Conservation (phyloP, 1,140 invertebrate species). For the Drosophila nasuta region DNA sequence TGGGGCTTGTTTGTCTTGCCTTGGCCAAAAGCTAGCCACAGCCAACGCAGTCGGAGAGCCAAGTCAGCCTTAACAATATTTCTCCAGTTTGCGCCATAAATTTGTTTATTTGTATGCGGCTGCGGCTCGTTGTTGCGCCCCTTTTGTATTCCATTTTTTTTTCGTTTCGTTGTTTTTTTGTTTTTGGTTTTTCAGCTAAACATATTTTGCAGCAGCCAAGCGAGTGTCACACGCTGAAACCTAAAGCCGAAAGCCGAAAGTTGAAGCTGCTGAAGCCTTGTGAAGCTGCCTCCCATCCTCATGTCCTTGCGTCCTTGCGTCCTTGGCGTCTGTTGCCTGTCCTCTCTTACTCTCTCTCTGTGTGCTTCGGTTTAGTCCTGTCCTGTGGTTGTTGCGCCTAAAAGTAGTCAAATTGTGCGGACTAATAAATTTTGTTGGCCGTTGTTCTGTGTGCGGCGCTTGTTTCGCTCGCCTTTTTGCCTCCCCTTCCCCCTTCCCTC, state of each 20-base stretch:
- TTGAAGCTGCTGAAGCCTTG: constrained; percentile 12
- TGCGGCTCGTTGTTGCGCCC: constrained; percentile 39
- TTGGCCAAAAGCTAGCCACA: too few relatives aligned
- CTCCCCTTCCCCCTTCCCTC: background rate
- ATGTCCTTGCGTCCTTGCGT: constrained; percentile 22
- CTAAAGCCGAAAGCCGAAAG: constrained; percentile 41
- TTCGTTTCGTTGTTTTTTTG: constrained; percentile 46
- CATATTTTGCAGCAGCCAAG: constrained; percentile 68
- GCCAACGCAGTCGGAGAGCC: background rate
- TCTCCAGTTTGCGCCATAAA: constrained; percentile 78
- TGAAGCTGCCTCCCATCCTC: constrained; percentile 44
- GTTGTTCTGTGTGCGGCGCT: constrained; percentile 64
- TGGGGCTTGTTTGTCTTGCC: constrained; percentile 59
- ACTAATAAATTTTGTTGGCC: constrained; percentile 81
- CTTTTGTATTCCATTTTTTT: constrained; percentile 32
- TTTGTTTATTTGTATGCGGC: constrained; percentile 74
- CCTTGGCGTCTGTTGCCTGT: background rate
- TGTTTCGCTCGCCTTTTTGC: constrained; percentile 60
- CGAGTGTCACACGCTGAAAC: constrained; percentile 55
- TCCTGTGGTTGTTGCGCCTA: constrained; percentile 80
- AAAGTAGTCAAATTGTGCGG: constrained; percentile 82
- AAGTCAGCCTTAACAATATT: constrained; percentile 65
- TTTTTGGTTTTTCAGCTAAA: constrained; percentile 62
- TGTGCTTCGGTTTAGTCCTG: constrained; percentile 20
- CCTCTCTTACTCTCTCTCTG: background rate